Conservation (phyloP, 2,113 vertebrate species). For the Corythornis vintsioides region DNA sequence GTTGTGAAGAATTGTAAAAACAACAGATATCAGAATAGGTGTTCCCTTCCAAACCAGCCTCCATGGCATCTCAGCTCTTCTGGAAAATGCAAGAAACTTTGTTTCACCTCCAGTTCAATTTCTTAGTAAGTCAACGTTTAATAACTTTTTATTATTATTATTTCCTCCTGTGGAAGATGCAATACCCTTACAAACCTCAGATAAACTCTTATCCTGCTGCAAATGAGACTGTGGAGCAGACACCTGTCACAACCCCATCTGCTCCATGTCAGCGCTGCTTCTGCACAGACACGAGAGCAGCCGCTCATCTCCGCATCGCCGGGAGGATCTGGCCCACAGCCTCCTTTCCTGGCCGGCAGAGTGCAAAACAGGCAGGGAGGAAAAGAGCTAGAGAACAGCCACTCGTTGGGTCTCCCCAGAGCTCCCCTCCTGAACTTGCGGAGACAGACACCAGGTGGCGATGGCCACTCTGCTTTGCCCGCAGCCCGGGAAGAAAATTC, state of each 20-base stretch:
- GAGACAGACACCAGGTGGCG: neutral
- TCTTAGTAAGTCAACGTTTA: neutral
- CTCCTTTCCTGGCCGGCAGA: neutral
- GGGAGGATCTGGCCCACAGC: neutral
- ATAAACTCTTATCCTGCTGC: neutral
- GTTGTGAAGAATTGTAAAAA: neutral
- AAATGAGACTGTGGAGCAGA: neutral
- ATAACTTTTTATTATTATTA: neutral
- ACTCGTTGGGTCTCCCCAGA: neutral
- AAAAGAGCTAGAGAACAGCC: neutral
- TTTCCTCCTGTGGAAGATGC: neutral
- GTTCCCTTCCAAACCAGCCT: neutral
- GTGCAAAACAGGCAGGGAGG: neutral
- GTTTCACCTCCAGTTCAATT: neutral
- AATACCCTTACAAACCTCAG: neutral
- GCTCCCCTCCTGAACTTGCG: neutral
- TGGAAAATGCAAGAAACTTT: neutral
- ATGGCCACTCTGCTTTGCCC: neutral
- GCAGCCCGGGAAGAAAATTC: neutral
- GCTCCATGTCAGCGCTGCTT: neutral
- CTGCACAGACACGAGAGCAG: neutral
- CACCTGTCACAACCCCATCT: neutral
- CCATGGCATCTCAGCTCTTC: neutral
- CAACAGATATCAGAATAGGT: neutral
- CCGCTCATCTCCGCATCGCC: neutral